Evolutionary conservation across 2,888 invertebrate species (phyloP).

Genomic region (Eristalis arbustorum): DNA sequence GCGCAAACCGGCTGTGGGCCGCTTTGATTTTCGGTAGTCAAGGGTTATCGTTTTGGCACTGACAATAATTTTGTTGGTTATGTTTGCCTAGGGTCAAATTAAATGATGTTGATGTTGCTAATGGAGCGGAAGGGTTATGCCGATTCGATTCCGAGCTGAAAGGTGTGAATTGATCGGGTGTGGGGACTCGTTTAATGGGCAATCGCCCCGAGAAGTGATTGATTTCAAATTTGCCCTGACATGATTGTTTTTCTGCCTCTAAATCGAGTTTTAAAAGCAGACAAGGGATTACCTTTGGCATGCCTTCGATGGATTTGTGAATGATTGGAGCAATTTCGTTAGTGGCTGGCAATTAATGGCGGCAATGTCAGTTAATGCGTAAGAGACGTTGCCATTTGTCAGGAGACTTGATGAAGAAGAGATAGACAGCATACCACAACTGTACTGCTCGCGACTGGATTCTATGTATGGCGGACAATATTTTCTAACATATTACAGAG

Average conservation of each 20-base stretch:
- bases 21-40: conserved; percentile 23
- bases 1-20: background rate
- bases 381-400: too few relatives aligned
- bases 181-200: conserved; percentile 9
- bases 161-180: conserved; percentile 38
- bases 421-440: too few relatives aligned
- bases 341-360: too few relatives aligned
- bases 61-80: conserved; percentile 54
- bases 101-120: conserved; percentile 60
- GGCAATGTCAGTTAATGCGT: too few relatives aligned
- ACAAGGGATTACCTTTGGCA: background rate
- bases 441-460: too few relatives aligned
- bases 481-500: too few relatives aligned
- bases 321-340: too few relatives aligned
- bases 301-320: background rate
- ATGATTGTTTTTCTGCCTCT: background rate
- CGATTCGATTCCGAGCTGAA: conserved; percentile 12
- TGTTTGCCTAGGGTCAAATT: conserved; percentile 63
- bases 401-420: too few relatives aligned
- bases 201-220: conserved; percentile 10
- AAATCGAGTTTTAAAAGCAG: conserved; percentile 11
- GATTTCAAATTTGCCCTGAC: conserved; percentile 17
- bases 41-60: conserved; percentile 44
- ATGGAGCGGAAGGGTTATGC: conserved; percentile 60
- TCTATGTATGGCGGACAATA: too few relatives aligned